These are phyloP conservation scores for Stichopus chloronotus DNA, from an alignment of 35 echinoderm and acorn worm species.

Conservation along the genomic window DNA sequence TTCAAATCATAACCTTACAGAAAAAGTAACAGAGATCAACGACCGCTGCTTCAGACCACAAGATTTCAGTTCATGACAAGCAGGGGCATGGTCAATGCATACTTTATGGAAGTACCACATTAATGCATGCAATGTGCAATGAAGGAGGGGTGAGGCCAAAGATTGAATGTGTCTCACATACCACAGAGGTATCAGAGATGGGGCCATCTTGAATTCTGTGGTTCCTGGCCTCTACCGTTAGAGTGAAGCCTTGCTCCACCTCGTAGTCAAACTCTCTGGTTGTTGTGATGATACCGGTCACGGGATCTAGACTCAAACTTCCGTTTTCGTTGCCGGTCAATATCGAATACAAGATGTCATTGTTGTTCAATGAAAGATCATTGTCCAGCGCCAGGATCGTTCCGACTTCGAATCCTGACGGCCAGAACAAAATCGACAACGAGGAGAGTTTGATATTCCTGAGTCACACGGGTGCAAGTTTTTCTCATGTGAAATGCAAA, in stretches of 20 bases:
- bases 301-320: conserved; percentile 56
- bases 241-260: conserved; percentile 54
- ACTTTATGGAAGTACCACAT: no score
- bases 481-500: no score
- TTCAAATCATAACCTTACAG: no score
- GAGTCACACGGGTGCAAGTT: no score
- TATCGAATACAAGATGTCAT: conserved; percentile 76
- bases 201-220: neutral
- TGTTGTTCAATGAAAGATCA: conserved; percentile 58
- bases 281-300: conserved; percentile 68
- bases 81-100: no score
- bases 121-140: no score
- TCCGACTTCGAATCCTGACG: conserved; percentile 64
- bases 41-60: no score
- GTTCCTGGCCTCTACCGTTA: conserved; percentile 74
- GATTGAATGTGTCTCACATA: conserved; percentile 15
- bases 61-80: no score
- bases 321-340: conserved; percentile 41
- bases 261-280: conserved; percentile 65
- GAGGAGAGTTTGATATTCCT: no score
- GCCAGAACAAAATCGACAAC: neutral
- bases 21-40: no score
- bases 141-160: neutral
- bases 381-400: conserved; percentile 57
- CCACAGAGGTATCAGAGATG: conserved; percentile 44